phyloP scores from a whole-genome alignment of 1,140 invertebrate species.

The Leguminivora glycinivorella region DNA sequence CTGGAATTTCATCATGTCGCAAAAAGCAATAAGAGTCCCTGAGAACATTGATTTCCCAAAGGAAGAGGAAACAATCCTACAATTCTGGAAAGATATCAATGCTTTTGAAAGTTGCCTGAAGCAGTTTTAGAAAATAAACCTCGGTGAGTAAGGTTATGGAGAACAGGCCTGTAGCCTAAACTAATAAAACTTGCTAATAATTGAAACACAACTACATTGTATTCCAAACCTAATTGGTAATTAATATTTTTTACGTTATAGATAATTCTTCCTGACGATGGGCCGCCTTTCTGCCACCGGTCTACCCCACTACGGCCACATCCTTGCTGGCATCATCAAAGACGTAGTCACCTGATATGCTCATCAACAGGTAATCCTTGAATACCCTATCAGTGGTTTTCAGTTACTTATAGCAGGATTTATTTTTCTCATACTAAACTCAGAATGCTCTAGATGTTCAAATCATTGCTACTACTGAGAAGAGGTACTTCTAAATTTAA shows the following conservation, averaged over 20 bases:
- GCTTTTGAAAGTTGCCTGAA: constrained; percentile 94
- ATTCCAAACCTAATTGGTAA: not conserved
- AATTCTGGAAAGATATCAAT: constrained; percentile 91
- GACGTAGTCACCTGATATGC: constrained; percentile 99
- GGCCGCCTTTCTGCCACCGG: constrained; percentile 99
- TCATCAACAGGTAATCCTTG: constrained; percentile 87
- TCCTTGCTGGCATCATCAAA: constrained; percentile 98
- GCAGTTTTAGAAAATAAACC: constrained; percentile 86
- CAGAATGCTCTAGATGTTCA: too few relatives aligned
- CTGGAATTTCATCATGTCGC: constrained; percentile 61
- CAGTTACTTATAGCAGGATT: not conserved
- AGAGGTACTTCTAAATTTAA: too few relatives aligned
- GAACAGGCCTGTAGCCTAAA: constrained; percentile 40
- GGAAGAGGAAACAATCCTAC: constrained; percentile 92
- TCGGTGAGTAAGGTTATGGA: constrained; percentile 46
- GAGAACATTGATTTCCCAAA: constrained; percentile 94
- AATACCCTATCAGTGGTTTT: not conserved
- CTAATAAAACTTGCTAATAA: not conserved
- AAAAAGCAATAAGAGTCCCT: constrained; percentile 80
- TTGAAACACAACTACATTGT: not conserved
- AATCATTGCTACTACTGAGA: too few relatives aligned
- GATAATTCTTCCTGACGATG: constrained; percentile 98
- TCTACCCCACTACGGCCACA: constrained; percentile 99
- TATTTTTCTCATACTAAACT: not conserved
- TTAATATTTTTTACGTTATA: constrained; percentile 46